Evolutionary conservation across 2,888 invertebrate species (phyloP), one percentile per base, ranked within the genome.

Genomic region (Ypsolopha sequella): DNA sequence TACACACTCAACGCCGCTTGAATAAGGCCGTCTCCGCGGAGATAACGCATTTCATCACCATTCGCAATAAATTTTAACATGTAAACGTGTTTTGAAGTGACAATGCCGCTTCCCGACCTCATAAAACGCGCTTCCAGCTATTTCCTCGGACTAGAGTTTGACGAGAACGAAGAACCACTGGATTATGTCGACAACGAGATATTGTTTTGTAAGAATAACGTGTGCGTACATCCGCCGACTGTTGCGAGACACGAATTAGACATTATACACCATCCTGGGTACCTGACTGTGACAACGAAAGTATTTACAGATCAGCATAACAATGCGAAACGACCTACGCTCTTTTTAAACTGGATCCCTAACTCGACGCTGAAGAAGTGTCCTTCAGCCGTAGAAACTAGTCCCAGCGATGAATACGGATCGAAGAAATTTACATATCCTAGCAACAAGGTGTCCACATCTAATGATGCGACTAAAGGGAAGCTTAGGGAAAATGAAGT

Each of bases 211-310:
- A 98, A 98, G 85, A 98, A 98, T 76, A 98, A 98, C 80, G 97
- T 98, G 38, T 98, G 98, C 76, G 97, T 98, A 46, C 98, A 98
- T 87, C 97, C 97, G 6, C 95, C 96, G 48, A 93, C 94, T 0
- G 89, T 94, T 55, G 90, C 94, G 50, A 89, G 95, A 48, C 93
- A 93, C 62, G 93, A 94, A 63, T 90, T 93, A 51, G 96, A 96
- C 60, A 91, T 94, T 36, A 88, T 95, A 0, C 98, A 98, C 68
- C 94, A 96, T 78, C 97, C 97, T 2, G 98, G 90, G 14, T 98
- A 98, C 72, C 87, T 98, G 61, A 95, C 96, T 0, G 92, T 98
- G 45, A 93, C 94, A 11, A 94, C 94, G 14, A 94, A 93, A 78
- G 91, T 91, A n/a, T 92, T 92, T 70, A 89, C 92, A 24, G 92